Evolutionary conservation across 1,140 invertebrate genomes (phyloP), one percentile per base, ranked within the genome.

Genomic region (Dysdera silvatica): DNA sequence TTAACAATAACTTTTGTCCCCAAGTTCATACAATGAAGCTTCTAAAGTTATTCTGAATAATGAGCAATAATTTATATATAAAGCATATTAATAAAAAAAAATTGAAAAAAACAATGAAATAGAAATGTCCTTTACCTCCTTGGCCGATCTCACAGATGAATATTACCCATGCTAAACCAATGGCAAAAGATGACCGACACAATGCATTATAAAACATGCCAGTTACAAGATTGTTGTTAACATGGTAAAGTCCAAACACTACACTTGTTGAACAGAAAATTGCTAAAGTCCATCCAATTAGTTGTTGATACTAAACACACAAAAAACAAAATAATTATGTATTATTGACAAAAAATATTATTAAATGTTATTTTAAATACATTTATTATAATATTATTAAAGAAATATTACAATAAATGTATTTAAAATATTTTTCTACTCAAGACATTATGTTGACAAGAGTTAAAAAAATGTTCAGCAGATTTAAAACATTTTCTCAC

Each of bases 181-280:
- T 43, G 4, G 72, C 71, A 77, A 78, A 81, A 18, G 72, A 29
- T 1, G 74, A 71, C 51, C 74, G 68, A 43, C 73, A 71, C 2
- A 75, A 57, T 16, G 72, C 65, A 28, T 72, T 71, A 65, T 78
- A 79, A 10, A 77, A 53, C 6, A 89, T 86, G 0, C 84, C 37
- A 26, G 53, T 28, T 18, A 37, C 47, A 31, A 29, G 10, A 31
- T 33, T 55, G 56, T 55, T 54, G 14, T 65, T 14, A 7, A 55
- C 40, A 40, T 65, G 56, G 41, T 65, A 65, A 4, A 60, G 32
- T 18, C 56, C 63, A 55, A 55, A 65, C 4, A 65, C 31, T 8
- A 65, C 63, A 40, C 56, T 65, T 7, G 55, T 18, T 29, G 40
- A 37, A 31, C 45, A 55, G 33, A 37, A 37, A 48, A 52, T 31